Base-by-base conservation (phyloP, 2,797 vertebrate genomes). In the Crenichthys baileyi region DNA sequence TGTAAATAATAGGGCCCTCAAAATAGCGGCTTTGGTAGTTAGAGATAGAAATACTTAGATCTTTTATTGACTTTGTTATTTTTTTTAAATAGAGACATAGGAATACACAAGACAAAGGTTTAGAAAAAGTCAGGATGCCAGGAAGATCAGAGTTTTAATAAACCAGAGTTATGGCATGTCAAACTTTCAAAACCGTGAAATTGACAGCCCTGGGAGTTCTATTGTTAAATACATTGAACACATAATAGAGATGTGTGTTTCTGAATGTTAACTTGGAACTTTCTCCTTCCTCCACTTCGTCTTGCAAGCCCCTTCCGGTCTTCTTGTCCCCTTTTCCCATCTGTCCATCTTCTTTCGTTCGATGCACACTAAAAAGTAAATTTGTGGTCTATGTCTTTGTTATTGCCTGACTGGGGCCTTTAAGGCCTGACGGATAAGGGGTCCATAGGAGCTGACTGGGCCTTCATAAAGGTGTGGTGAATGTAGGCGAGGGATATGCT, bases 351-450 rank as follows among this genome's bases (percentile, higher is more conserved):
- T 84, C 75, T 73, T 72, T 72, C 63, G 31, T 60, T 36, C 13
- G 70, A 74, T 56, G 26, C 82, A 80, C 84, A 83, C 75, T 79
- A 86, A 87, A 88, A 72, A 83, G 84, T 61, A 79, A 89, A 85
- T 89, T 80, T 90, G 84, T 88, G 84, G 73, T 72, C 65, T 36
- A 24, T 80, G 87, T 89, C 89, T 90, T 77, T 88, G 84, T 83
- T 87, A 88, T 83, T 83, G 87, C 83, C 78, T 79, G 72, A 83
- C 81, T 24, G 65, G 79, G 82, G 81, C 72, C 85, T 90, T 90
- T 90, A 88, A 88, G 78, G 82, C 78, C 87, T 92, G 92, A 93
- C 29, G 70, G 87, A 95, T 93, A 93, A 92, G 87, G 86, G 82
- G 78, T 83, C 89, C 85, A 92, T 84, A 86, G 78, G 90, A 94